Evolutionary conservation across 1,140 invertebrate genomes (phyloP), one percentile per base, ranked within the genome.

Genomic region (Panonychus citri): DNA sequence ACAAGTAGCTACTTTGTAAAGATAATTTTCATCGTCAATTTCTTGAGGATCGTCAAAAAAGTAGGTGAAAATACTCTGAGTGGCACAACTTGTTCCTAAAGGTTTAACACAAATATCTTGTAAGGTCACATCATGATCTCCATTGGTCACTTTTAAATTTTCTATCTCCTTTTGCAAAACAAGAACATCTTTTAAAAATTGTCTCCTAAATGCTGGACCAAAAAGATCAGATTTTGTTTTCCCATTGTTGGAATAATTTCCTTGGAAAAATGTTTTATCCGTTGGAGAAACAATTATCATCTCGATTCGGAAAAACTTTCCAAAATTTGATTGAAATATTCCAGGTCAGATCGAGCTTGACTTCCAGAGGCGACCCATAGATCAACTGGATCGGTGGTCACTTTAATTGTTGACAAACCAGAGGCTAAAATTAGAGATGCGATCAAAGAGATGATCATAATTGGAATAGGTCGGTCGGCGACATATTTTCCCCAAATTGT

Each of bases 351-450:
- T 7, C 94, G 75, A 3, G 89, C 86, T 40, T 81, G 74, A 1
- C 85, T 91, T 37, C 73, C 70, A 0, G 88, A 81, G 0, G 90
- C 79, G 0, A 93, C 91, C 94, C 94, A 99, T 19, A 99, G 71
- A 70, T 97, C 81, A 0, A 98, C 90, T 0, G 94, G 94, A 75
- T 98, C 82, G 0, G 88, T 96, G 2, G 86, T 94, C 1, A 91
- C 71, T 58, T 76, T 67, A 54, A 85, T 78, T 53, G 64, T 53
- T 1, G 59, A 48, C 4, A 64, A 52, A 67, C 66, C 87, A 73
- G 50, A 83, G 61, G 57, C 68, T 66, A 66, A 76, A 64, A 51
- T 84, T 70, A 61, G 79, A 62, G 70, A 71, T 71, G 65, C 68
- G 60, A 77, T 74, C 1, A 78, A 68, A 63, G 83, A 83, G 17